These are phyloP conservation scores for Blastobasis lacticolella DNA, from an alignment of 2,888 invertebrate species.

Conservation along the genomic window DNA sequence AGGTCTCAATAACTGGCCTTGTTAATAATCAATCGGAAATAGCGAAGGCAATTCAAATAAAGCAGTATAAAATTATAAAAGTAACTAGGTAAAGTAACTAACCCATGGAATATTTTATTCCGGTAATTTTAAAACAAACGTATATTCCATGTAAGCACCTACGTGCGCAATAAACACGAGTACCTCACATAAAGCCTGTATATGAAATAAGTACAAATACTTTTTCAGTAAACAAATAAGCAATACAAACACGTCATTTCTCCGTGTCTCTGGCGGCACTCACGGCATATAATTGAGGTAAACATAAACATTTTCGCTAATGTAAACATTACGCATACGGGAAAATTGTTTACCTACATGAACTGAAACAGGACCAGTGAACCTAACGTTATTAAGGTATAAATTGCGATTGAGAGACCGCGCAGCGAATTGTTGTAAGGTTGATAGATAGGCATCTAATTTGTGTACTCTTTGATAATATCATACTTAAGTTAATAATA, in stretches of 20 bases:
- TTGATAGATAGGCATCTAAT: no score
- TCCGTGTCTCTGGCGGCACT: not conserved
- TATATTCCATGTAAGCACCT: no score
- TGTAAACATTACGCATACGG: conserved; percentile 3
- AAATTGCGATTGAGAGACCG: conserved; percentile 10
- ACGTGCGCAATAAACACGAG: no score
- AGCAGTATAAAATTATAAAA: no score
- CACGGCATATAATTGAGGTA: conserved; percentile 4
- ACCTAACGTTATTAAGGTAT: conserved; percentile 23
- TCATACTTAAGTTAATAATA: no score
- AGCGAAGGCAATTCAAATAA: conserved; percentile 7
- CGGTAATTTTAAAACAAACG: no score
- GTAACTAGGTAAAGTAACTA: no score
- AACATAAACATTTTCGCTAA: conserved; percentile 4
- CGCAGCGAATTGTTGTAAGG: not conserved
- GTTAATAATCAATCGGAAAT: conserved; percentile 8
- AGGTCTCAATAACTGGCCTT: no score
- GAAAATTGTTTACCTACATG: conserved; percentile 8
- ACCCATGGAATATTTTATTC: no score
- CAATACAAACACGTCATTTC: not conserved
- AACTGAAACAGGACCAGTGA: conserved; percentile 10
- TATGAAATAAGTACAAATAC: no score
- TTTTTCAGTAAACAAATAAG: not conserved
- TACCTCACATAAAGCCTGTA: no score
- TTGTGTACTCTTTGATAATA: no score